Conservation (phyloP, 2,888 invertebrate species). For the Notodonta dromedarius region DNA sequence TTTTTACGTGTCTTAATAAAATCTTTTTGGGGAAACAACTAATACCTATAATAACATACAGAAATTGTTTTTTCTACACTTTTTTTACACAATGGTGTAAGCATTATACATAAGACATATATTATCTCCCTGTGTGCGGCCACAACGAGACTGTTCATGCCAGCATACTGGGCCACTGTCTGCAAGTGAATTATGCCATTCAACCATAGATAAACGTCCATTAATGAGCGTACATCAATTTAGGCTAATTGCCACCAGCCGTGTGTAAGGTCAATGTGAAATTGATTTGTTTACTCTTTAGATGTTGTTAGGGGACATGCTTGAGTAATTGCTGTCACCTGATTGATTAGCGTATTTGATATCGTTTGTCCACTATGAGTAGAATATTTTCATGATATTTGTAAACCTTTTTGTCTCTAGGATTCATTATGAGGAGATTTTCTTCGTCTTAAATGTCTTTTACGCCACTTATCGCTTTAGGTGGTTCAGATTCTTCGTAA, state of each 20-base stretch:
- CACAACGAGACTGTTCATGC: conserved; percentile 9
- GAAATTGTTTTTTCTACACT: background rate
- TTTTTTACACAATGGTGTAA: background rate
- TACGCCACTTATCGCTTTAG: no score
- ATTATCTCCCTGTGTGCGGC: background rate
- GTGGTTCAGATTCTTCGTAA: no score
- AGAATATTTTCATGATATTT: no score
- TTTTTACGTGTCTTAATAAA: no score
- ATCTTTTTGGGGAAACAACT: no score
- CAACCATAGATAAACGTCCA: conserved; percentile 21
- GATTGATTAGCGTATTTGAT: background rate
- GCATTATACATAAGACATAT: background rate
- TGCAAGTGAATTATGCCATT: conserved; percentile 40
- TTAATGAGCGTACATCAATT: conserved; percentile 37
- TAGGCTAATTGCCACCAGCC: conserved; percentile 35
- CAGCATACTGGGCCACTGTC: conserved; percentile 14
- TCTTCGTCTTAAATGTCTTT: no score
- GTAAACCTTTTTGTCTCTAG: no score
- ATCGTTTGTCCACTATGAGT: no score
- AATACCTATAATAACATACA: background rate
- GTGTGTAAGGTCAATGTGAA: conserved; percentile 26
- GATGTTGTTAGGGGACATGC: background rate
- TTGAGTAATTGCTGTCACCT: background rate
- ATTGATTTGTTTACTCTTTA: conserved; percentile 29
- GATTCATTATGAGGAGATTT: no score